phyloP scores from a whole-genome alignment of 2,113 vertebrate species.

The Camelus dromedarius region DNA sequence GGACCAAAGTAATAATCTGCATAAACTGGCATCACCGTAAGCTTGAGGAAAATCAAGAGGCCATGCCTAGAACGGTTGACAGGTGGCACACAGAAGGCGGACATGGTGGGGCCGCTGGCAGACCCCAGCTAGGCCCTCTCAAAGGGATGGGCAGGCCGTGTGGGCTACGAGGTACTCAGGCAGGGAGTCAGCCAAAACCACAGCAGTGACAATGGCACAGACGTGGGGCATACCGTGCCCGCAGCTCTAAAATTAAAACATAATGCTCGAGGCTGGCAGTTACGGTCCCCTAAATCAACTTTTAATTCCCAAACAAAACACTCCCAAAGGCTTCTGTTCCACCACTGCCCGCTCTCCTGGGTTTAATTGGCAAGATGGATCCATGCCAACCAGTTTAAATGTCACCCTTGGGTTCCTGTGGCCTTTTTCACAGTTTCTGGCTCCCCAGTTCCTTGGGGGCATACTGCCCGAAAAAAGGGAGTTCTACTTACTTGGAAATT shows the following conservation, averaged over 20 bases:
- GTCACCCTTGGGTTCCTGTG: background rate
- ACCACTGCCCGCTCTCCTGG: background rate
- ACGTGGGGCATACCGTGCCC: background rate
- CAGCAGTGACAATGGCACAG: background rate
- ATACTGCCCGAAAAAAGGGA: background rate
- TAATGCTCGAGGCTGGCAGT: background rate
- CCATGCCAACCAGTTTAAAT: constrained; percentile 41
- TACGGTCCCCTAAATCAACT: background rate
- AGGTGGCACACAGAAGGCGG: background rate
- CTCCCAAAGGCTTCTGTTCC: constrained; percentile 55
- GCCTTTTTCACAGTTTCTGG: constrained; percentile 46
- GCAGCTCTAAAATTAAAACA: constrained; percentile 61
- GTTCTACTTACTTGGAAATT: constrained; percentile 30
- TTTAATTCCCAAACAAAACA: constrained; percentile 63
- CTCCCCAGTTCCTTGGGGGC: background rate
- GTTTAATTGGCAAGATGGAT: constrained; percentile 44
- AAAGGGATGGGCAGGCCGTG: background rate
- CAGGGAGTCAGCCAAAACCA: constrained; percentile 59
- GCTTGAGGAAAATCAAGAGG: background rate
- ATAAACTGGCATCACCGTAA: background rate
- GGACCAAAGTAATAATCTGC: background rate
- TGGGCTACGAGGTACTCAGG: background rate
- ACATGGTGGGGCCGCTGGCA: background rate
- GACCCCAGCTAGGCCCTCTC: background rate
- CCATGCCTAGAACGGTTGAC: background rate